Evolutionary conservation across 2,797 vertebrate species (phyloP).

Genomic region (Notoglanidium macrostoma): DNA sequence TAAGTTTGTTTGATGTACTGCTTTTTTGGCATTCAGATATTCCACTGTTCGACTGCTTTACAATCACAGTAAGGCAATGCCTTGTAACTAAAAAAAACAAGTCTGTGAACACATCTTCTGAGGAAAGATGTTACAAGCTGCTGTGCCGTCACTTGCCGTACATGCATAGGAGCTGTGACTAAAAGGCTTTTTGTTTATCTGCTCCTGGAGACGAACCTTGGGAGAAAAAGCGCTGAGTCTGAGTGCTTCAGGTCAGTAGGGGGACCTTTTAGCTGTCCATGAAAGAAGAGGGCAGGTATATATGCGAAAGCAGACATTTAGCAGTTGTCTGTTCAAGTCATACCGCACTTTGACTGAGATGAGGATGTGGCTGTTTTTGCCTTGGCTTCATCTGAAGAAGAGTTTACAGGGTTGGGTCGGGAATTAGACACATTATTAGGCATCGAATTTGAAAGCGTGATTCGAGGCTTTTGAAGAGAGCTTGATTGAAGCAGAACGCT

Average conservation of each 20-base stretch:
- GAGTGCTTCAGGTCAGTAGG: constrained; percentile 1
- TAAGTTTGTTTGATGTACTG: constrained; percentile 17
- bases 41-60: background rate
- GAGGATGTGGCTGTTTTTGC: background rate
- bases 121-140: background rate
- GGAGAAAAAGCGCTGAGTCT: background rate
- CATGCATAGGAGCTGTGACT: background rate
- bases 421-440: background rate
- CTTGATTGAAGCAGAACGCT: background rate
- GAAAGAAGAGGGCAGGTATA: background rate
- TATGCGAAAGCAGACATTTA: background rate
- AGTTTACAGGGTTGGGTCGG: background rate
- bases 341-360: background rate
- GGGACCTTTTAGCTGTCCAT: background rate
- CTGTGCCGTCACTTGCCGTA: background rate
- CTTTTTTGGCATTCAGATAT: background rate
- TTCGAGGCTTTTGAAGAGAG: background rate
- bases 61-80: background rate
- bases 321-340: background rate
- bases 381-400: background rate
- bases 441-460: background rate
- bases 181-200: constrained; percentile 22
- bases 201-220: background rate
- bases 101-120: background rate
- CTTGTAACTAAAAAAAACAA: background rate